Evolutionary conservation across 2,113 vertebrate species (phyloP).

Genomic region (Protobothrops mucrosquamatus): DNA sequence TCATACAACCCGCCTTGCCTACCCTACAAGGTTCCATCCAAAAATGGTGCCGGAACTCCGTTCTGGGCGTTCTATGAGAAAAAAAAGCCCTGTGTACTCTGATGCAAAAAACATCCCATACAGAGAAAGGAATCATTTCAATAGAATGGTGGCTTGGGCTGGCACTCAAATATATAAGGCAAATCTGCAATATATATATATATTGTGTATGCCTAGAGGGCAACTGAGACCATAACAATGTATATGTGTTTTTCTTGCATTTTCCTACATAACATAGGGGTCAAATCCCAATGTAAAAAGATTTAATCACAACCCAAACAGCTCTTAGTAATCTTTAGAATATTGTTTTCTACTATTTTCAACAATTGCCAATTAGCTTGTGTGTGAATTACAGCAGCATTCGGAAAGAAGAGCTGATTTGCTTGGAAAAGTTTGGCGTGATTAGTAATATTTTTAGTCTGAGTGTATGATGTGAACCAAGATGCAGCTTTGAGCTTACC

Average conservation of each 20-base stretch:
- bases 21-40: too few species aligned
- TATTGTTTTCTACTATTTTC: not conserved
- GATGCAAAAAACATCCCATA: conserved; percentile 37
- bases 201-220: not conserved
- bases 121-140: conserved; percentile 36
- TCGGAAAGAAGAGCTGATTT: not conserved
- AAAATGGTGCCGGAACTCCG: too few species aligned
- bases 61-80: too few species aligned
- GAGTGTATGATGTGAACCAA: not conserved
- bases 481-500: not conserved
- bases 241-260: not conserved
- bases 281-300: not conserved
- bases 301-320: not conserved
- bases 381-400: not conserved
- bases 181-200: conserved; percentile 16
- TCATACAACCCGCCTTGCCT: too few species aligned
- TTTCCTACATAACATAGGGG: not conserved
- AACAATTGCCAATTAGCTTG: not conserved
- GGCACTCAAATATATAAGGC: conserved; percentile 15
- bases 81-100: not conserved
- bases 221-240: not conserved
- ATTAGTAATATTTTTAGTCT: not conserved
- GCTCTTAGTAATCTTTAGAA: not conserved
- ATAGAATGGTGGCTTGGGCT: conserved; percentile 29
- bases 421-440: not conserved